Percentiles rank a stretch among this genome's conserved stretches.
These are phyloP conservation scores for Sternarchorhynchus goeldii DNA, from an alignment of 2,797 vertebrate species.

Conservation along the genomic window DNA sequence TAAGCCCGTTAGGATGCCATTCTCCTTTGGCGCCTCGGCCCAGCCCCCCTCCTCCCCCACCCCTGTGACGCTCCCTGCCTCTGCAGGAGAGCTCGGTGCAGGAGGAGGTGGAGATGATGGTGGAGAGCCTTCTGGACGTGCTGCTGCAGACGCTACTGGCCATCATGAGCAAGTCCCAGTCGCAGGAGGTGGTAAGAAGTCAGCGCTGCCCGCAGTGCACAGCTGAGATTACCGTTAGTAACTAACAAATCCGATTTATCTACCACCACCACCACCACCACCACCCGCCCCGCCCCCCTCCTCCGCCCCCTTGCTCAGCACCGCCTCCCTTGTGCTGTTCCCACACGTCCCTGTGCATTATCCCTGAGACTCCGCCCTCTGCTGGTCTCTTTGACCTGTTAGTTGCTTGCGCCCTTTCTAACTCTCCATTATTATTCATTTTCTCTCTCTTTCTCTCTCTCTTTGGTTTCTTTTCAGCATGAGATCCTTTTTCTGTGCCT, in stretches of 20 bases:
- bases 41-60: not conserved
- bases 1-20: too few relatives aligned
- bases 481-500: too few relatives aligned
- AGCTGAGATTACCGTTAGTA: conserved; percentile 98
- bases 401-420: not conserved
- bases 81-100: conserved; percentile 92
- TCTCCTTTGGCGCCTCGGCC: not conserved
- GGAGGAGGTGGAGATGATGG: conserved; percentile 99
- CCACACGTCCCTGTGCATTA: not conserved
- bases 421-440: too few relatives aligned
- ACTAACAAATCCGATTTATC: conserved; percentile 88
- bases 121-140: conserved; percentile 98
- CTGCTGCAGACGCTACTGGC: conserved; percentile 97
- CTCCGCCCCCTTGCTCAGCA: too few relatives aligned
- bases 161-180: conserved; percentile 99
- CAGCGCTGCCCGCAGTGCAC: conserved; percentile 99
- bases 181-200: conserved; percentile 98
- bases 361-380: conserved; percentile 26
- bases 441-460: not conserved
- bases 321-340: conserved; percentile 45
- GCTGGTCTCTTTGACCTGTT: conserved; percentile 14
- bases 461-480: not conserved
- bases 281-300: conserved; percentile 58
- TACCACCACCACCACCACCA: conserved; percentile 74
- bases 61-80: not conserved